Evolutionary conservation across 1,140 invertebrate genomes (phyloP).

Genomic region (Drosophila athabasca): DNA sequence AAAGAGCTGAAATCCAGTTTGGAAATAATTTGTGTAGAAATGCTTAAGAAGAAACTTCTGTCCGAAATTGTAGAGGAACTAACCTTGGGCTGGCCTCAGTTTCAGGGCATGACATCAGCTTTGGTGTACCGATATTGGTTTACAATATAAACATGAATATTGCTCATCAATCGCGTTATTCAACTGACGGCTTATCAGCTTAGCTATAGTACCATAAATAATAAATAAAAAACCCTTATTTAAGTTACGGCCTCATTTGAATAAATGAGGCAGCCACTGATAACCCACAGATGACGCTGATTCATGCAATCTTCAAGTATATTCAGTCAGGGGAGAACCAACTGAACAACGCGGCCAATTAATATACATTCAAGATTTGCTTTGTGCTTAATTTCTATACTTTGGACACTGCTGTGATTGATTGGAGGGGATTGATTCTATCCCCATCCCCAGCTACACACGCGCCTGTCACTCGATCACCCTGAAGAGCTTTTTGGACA

Average conservation of each 20-base stretch:
- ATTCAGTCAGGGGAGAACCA: not conserved
- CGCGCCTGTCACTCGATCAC: slow-evolving; percentile 14
- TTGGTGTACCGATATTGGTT: slow-evolving; percentile 17
- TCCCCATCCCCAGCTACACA: slow-evolving; percentile 1
- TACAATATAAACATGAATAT: slow-evolving; percentile 49
- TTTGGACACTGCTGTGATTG: slow-evolving; percentile 21
- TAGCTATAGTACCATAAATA: slow-evolving; percentile 9
- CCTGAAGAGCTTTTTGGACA: not conserved
- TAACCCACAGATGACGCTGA: slow-evolving; percentile 57
- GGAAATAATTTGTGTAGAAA: slow-evolving; percentile 20
- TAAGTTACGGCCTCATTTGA: slow-evolving; percentile 55
- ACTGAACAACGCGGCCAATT: slow-evolving; percentile 24
- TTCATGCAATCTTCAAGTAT: slow-evolving; percentile 16
- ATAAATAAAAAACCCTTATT: slow-evolving; percentile 43
- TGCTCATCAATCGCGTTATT: slow-evolving; percentile 57
- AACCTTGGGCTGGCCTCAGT: not conserved
- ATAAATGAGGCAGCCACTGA: slow-evolving; percentile 49
- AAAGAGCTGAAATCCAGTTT: slow-evolving; percentile 21
- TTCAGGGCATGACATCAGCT: slow-evolving; percentile 25
- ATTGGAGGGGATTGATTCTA: slow-evolving; percentile 19
- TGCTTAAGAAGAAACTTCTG: not conserved
- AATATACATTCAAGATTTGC: slow-evolving; percentile 16
- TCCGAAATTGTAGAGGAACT: slow-evolving; percentile 23
- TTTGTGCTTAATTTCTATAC: slow-evolving; percentile 6
- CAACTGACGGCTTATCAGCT: slow-evolving; percentile 63